Conservation (phyloP, 2,113 vertebrate species). For the Struthio camelus region DNA sequence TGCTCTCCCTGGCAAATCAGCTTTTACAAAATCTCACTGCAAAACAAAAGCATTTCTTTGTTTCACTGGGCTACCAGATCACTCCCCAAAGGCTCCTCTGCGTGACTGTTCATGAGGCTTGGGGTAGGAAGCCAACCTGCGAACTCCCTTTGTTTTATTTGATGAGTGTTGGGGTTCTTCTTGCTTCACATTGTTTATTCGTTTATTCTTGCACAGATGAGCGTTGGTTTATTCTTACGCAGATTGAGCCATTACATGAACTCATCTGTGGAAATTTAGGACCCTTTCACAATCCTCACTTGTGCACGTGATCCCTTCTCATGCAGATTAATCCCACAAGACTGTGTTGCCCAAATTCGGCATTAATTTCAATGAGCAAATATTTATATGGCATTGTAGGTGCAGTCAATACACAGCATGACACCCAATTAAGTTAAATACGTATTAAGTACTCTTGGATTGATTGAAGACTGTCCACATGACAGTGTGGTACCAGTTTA, state of each 20-base stretch:
- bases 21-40: background rate
- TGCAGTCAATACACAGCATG: background rate
- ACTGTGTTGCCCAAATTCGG: background rate
- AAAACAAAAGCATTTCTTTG: background rate
- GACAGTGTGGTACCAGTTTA: background rate
- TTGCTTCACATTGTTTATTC: background rate
- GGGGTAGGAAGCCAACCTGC: background rate
- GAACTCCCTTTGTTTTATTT: background rate
- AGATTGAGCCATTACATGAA: background rate
- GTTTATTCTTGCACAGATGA: background rate
- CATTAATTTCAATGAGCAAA: conserved; percentile 22
- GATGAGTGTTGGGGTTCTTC: background rate
- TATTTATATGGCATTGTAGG: background rate
- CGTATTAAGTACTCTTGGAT: background rate
- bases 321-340: background rate
- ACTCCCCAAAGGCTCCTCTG: background rate
- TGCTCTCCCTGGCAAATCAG: background rate
- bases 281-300: background rate
- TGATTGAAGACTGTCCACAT: background rate
- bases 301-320: background rate
- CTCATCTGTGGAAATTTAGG: background rate
- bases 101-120: background rate
- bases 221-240: background rate
- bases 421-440: conserved; percentile 5
- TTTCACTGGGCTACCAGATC: background rate